These are phyloP conservation scores for Diprion similis DNA, from an alignment of 1,140 invertebrate species.

Conservation along the genomic window DNA sequence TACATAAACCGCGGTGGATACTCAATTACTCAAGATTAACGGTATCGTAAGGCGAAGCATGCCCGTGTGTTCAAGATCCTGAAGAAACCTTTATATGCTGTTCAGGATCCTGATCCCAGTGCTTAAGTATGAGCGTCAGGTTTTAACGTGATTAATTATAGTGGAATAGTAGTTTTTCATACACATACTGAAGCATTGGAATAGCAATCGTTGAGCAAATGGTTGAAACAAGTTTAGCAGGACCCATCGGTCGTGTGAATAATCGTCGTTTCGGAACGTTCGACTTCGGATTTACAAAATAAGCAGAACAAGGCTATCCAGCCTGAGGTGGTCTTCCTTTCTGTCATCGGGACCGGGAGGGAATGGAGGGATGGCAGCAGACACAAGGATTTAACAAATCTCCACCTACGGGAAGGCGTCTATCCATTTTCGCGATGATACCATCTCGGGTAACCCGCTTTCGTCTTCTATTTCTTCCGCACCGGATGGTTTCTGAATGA, in stretches of 20 bases:
- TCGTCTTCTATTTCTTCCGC: background rate
- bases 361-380: background rate
- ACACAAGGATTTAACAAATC: background rate
- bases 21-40: too few species aligned
- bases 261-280: background rate
- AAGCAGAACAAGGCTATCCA: background rate
- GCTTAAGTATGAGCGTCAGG: too few species aligned
- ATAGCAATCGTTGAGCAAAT: too few species aligned
- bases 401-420: slow-evolving; percentile 6
- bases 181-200: too few species aligned
- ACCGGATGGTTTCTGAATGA: background rate
- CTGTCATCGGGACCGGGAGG: background rate
- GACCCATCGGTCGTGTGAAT: background rate
- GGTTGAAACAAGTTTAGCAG: too few species aligned
- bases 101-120: too few species aligned
- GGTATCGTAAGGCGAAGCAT: too few species aligned
- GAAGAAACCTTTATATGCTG: too few species aligned
- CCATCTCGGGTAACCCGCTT: background rate
- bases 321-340: background rate
- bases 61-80: too few species aligned
- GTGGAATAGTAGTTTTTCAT: too few species aligned
- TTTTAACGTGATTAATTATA: too few species aligned
- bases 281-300: background rate
- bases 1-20: too few species aligned
- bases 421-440: slow-evolving; percentile 1